Evolutionary conservation across 2,113 vertebrate species (phyloP), one percentile per base, ranked within the genome.

Genomic region (Egretta garzetta): DNA sequence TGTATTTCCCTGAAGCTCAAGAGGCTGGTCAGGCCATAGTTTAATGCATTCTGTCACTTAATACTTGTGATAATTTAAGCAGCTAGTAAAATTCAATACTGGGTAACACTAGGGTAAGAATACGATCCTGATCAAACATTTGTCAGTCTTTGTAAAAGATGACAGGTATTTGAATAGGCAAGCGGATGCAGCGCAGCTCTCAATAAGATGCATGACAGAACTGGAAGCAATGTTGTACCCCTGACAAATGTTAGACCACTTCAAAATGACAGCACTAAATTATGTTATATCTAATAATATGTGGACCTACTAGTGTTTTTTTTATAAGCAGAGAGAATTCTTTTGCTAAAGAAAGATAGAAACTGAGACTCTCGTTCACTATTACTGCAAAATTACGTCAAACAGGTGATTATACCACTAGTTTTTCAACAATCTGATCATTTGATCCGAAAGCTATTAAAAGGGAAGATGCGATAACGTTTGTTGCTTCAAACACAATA

Each of bases 11-110:
- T 91, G 64, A 93, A 94, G 22, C 45, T 93, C 74, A 94, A 77
- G 85, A 93, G 58, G 30, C 35, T 55, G 59, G 80, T 83, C 89
- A 96, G 67, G 94, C 80, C 98, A 97, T 96, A 98, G 97, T 98
- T 98, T 97, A 98, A 98, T 96, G 97, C 86, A 96, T 98, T 98
- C 97, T 98, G 97, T 98, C 98, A 98, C 96, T 97, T 98, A 96
- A 97, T 97, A 98, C 96, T 98, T 98, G 96, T 86, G 92, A 96
- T 97, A 97, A 97, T 97, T 97, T 82, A 96, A 97, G 67, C 86
- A 94, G 50, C 45, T 56, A 91, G 80, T 83, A 96, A 91, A 97
- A 98, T 97, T 98, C 96, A 98, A 76, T 97, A 79, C 73, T 92
- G 88, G 92, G 86, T 93, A 96, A 92, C 71, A 71, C 23, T 24